Evolutionary conservation across 2,888 invertebrate genomes (phyloP).

Genomic region (Rutpela maculata): DNA sequence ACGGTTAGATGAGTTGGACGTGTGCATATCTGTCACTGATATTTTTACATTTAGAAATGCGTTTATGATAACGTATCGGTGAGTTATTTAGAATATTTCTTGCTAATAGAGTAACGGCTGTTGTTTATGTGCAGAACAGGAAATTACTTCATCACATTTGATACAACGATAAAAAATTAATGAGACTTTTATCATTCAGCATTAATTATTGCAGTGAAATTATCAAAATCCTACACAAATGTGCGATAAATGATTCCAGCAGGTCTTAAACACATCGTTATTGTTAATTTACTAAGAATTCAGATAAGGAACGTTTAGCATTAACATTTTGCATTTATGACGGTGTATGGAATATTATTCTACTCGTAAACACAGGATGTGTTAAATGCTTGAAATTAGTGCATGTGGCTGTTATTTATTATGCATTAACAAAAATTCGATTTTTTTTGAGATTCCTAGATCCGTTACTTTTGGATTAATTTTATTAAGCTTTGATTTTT

Average conservation of each 20-base stretch:
- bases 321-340: conserved; percentile 1
- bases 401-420: no score
- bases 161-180: neutral
- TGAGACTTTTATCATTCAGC: conserved; percentile 2
- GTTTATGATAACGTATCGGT: neutral
- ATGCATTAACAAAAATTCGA: no score
- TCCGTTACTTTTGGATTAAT: no score
- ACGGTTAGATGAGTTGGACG: neutral
- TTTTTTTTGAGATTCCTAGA: no score
- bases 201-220: conserved; percentile 14
- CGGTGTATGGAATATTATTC: neutral
- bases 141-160: conserved; percentile 9
- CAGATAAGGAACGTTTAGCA: conserved; percentile 19
- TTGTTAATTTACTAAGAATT: conserved; percentile 24
- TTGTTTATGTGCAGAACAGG: neutral
- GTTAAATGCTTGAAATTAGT: neutral
- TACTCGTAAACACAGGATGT: neutral
- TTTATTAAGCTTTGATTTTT: no score
- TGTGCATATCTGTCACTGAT: neutral
- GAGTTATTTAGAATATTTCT: neutral
- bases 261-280: conserved; percentile 18
- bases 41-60: neutral
- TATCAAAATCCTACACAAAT: conserved; percentile 21
- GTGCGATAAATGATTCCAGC: conserved; percentile 13
- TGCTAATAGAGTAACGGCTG: neutral